Conservation (phyloP, 2,797 vertebrate species). For the Artibeus lituratus region DNA sequence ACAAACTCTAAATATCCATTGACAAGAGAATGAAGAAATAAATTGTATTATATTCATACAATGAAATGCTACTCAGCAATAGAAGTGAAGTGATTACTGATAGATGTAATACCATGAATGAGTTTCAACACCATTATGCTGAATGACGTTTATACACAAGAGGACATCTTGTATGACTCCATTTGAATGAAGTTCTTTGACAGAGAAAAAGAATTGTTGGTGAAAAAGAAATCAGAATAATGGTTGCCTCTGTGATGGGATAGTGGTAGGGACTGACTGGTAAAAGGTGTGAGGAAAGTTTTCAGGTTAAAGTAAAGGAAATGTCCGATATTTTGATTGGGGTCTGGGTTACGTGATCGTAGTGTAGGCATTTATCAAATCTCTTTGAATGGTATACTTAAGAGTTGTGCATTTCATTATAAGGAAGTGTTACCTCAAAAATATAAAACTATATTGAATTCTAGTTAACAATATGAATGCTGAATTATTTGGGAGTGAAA, state of each 20-base stretch:
- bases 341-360: background rate
- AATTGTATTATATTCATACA: background rate
- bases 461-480: background rate
- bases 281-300: background rate
- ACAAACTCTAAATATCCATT: background rate
- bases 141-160: background rate
- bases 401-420: background rate
- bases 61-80: background rate
- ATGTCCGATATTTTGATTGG: background rate
- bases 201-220: background rate
- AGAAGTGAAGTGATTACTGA: background rate
- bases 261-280: background rate
- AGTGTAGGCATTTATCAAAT: background rate
- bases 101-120: background rate
- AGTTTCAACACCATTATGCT: background rate
- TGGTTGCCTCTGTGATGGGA: background rate
- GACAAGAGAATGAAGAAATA: background rate
- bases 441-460: background rate
- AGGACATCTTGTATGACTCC: background rate
- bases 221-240: constrained; percentile 1
- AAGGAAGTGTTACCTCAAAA: background rate
- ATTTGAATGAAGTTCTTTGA: background rate
- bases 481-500: background rate
- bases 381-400: background rate
- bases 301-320: background rate